Evolutionary conservation across 2,113 vertebrate species (phyloP).

Genomic region (Pao palembangensis): DNA sequence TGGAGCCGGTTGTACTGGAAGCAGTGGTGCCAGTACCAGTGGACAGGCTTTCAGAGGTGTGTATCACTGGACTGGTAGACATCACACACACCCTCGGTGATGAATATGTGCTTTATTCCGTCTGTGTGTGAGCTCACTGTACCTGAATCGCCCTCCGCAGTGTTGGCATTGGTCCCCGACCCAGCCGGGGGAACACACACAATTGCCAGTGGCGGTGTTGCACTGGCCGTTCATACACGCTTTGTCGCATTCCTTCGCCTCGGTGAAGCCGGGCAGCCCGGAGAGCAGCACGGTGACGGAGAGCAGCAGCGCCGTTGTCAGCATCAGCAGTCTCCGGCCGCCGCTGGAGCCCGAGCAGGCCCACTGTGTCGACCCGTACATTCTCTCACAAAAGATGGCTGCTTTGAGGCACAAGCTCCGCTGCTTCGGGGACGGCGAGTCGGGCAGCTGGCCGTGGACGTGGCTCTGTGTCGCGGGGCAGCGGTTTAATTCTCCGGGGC

Average conservation of each 20-base stretch:
- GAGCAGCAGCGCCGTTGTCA: slow-evolving; percentile 58
- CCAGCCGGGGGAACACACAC: slow-evolving; percentile 88
- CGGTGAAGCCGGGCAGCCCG: slow-evolving; percentile 62
- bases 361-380: slow-evolving; percentile 68
- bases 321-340: slow-evolving; percentile 56
- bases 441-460: neutral
- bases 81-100: too few species aligned
- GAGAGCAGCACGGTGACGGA: slow-evolving; percentile 53
- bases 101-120: too few species aligned
- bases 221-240: slow-evolving; percentile 89
- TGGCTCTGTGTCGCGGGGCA: neutral
- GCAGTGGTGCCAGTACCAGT: too few species aligned
- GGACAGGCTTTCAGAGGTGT: too few species aligned
- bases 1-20: too few species aligned
- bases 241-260: slow-evolving; percentile 89
- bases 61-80: too few species aligned
- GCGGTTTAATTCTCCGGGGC: neutral
- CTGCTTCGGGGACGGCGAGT: slow-evolving; percentile 15
- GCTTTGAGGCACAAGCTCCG: slow-evolving; percentile 42
- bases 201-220: slow-evolving; percentile 80
- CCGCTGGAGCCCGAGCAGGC: slow-evolving; percentile 62
- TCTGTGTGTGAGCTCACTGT: slow-evolving; percentile 22
- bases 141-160: slow-evolving; percentile 96
- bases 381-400: slow-evolving; percentile 73
- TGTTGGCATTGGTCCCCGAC: slow-evolving; percentile 97